These are phyloP conservation scores for Eristalinus sepulchralis DNA, from an alignment of 2,888 invertebrate genomes.

Conservation along the genomic window DNA sequence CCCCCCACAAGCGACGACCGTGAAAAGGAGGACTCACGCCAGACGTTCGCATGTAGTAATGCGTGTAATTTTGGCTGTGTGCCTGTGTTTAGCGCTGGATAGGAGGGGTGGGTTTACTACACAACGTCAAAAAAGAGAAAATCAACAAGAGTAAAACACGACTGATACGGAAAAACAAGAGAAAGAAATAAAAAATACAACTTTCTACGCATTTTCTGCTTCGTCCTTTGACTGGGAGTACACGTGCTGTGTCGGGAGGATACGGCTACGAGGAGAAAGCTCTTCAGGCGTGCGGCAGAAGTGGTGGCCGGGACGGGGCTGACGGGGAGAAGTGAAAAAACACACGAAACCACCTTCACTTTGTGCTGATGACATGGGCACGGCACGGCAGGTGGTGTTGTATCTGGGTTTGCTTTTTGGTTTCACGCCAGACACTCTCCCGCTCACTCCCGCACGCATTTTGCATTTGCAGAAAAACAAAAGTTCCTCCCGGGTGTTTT, in stretches of 20 bases:
- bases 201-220: conserved; percentile 16
- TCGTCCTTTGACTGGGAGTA: conserved; percentile 27
- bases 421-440: neutral
- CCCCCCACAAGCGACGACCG: neutral
- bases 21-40: neutral
- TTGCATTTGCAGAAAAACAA: neutral
- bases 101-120: neutral
- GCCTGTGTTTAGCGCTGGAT: neutral
- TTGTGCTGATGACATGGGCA: neutral
- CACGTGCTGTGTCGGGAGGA: conserved; percentile 30
- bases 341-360: neutral
- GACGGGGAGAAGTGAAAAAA: neutral
- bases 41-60: conserved; percentile 4
- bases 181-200: conserved; percentile 11
- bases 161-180: conserved; percentile 1
- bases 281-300: neutral
- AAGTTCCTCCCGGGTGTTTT: neutral
- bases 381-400: neutral
- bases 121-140: neutral
- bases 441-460: neutral
- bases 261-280: conserved; percentile 3
- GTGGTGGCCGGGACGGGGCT: neutral
- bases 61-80: neutral
- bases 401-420: neutral
- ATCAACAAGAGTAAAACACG: neutral